phyloP scores from a whole-genome alignment of 1,140 invertebrate species.

The Aphelenchoides avenae region DNA sequence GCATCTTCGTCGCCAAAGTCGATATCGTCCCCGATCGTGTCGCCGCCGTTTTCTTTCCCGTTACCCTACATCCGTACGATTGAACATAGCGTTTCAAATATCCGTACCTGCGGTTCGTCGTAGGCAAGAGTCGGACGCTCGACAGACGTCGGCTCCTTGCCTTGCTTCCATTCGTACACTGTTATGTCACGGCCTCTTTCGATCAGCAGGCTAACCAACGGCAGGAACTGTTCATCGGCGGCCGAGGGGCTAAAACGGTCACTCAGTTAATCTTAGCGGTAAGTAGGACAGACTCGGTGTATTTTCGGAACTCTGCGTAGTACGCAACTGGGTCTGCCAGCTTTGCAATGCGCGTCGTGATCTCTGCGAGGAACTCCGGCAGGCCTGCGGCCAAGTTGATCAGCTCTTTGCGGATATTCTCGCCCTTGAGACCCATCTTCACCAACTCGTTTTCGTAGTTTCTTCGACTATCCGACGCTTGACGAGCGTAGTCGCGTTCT shows the following conservation, averaged over 20 bases:
- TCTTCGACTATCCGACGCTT: slow-evolving; percentile 37
- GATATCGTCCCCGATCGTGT: slow-evolving; percentile 60
- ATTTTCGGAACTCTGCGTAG: slow-evolving; percentile 33
- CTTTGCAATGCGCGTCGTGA: slow-evolving; percentile 21
- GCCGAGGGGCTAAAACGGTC: slow-evolving; percentile 14
- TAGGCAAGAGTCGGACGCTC: slow-evolving; percentile 51
- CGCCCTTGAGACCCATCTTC: slow-evolving; percentile 41
- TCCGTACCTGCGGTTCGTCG: slow-evolving; percentile 55
- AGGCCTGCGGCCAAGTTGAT: slow-evolving; percentile 38
- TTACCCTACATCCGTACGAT: slow-evolving; percentile 50
- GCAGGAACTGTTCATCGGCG: slow-evolving; percentile 18
- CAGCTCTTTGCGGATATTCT: slow-evolving; percentile 41
- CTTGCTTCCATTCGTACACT: slow-evolving; percentile 61
- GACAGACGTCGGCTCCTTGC: slow-evolving; percentile 57
- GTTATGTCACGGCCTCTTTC: slow-evolving; percentile 58
- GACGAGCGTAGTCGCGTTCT: slow-evolving; percentile 51
- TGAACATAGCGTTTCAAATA: too few species aligned
- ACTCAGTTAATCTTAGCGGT: too few species aligned
- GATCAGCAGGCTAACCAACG: slow-evolving; percentile 8
- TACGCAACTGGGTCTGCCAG: slow-evolving; percentile 35
- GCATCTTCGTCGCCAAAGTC: slow-evolving; percentile 61
- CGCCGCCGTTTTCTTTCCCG: slow-evolving; percentile 62
- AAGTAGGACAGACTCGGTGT: slow-evolving; percentile 22
- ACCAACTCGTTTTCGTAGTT: slow-evolving; percentile 44
- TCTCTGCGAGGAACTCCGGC: slow-evolving; percentile 34